These are phyloP conservation scores for Anagyrus pseudococci DNA, from an alignment of 2,888 invertebrate genomes.

Conservation along the genomic window DNA sequence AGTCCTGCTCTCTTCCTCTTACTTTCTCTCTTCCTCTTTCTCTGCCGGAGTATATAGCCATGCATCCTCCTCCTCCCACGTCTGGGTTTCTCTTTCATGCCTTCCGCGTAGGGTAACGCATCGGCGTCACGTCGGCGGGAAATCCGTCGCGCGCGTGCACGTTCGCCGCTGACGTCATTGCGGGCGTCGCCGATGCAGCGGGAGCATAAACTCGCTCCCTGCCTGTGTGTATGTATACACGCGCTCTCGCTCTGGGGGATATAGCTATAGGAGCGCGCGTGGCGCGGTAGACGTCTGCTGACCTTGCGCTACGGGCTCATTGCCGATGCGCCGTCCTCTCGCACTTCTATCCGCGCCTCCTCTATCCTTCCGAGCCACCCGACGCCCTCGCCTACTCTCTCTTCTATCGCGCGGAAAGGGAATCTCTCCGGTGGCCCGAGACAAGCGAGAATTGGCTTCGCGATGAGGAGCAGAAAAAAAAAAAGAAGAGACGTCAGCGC, in stretches of 20 bases:
- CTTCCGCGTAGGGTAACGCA: neutral
- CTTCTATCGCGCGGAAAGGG: too few species aligned
- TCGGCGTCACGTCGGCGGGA: conserved; percentile 30
- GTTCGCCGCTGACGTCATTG: conserved; percentile 43
- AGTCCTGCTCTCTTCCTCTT: conserved; percentile 3
- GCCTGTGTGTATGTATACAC: too few species aligned
- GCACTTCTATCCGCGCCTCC: too few species aligned
- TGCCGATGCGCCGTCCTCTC: conserved; percentile 13
- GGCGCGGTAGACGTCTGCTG: conserved; percentile 48
- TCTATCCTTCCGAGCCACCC: too few species aligned
- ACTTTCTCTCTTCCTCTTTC: conserved; percentile 5
- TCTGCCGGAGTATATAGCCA: neutral
- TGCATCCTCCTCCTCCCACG: neutral
- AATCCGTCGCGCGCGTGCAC: conserved; percentile 26
- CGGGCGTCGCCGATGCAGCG: conserved; percentile 27
- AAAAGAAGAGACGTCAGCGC: too few species aligned
- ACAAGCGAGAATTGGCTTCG: too few species aligned
- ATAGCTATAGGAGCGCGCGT: conserved; percentile 13
- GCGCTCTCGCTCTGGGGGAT: too few species aligned
- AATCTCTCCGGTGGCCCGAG: too few species aligned
- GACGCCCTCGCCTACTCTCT: too few species aligned
- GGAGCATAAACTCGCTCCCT: too few species aligned
- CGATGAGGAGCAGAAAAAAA: too few species aligned
- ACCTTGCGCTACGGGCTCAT: conserved; percentile 47
- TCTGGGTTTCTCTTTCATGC: conserved; percentile 15